phyloP scores from a whole-genome alignment of 2,888 invertebrate species.

The Arrhopalites spinosus region DNA sequence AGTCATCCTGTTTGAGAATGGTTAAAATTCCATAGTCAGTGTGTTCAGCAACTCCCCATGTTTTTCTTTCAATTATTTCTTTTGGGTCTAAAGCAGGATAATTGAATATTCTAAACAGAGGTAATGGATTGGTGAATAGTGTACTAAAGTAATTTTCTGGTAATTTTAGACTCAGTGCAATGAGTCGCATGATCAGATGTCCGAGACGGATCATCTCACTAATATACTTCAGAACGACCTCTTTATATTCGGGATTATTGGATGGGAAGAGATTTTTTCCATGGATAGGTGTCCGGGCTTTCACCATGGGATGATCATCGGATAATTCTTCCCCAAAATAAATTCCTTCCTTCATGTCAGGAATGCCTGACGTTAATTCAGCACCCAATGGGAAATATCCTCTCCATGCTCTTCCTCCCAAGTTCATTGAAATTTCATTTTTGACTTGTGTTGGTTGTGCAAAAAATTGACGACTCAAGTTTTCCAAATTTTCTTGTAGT shows the following conservation, averaged over 20 bases:
- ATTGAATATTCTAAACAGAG: constrained; percentile 40
- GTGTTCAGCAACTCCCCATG: constrained; percentile 49
- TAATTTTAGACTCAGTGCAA: constrained; percentile 35
- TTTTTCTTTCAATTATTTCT: too few relatives aligned
- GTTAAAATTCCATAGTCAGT: constrained; percentile 47
- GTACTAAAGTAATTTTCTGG: constrained; percentile 28
- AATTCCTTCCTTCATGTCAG: constrained; percentile 46
- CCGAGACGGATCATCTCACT: constrained; percentile 30
- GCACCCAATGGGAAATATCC: constrained; percentile 42
- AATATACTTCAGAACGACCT: constrained; percentile 31
- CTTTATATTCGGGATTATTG: constrained; percentile 31
- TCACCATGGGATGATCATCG: constrained; percentile 32
- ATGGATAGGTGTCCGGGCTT: constrained; percentile 20
- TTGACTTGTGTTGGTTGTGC: constrained; percentile 44
- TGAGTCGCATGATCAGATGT: constrained; percentile 34
- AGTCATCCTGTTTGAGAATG: constrained; percentile 43
- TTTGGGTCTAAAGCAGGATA: too few relatives aligned
- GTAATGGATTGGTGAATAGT: constrained; percentile 41
- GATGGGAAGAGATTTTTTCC: constrained; percentile 40
- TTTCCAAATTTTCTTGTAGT: constrained; percentile 36
- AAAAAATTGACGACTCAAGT: constrained; percentile 42
- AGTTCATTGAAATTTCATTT: constrained; percentile 46
- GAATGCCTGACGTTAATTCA: constrained; percentile 40
- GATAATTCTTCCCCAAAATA: constrained; percentile 40
- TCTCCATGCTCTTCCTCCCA: constrained; percentile 41